These are phyloP conservation scores for Amblyornis subalaris DNA, from an alignment of 2,113 vertebrate species.

Conservation along the genomic window DNA sequence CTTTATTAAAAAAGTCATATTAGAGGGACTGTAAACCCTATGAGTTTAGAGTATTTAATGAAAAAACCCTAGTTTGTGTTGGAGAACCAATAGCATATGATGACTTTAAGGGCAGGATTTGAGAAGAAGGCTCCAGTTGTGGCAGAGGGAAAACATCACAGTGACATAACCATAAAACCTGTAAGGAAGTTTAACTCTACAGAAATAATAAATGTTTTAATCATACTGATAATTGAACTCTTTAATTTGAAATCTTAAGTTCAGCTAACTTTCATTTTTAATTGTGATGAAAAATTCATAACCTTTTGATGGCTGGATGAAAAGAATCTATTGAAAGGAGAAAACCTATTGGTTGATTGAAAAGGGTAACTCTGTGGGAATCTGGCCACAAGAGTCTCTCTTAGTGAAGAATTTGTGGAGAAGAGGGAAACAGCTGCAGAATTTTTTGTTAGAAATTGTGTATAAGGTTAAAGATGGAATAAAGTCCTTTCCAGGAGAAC, in stretches of 20 bases:
- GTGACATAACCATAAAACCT: neutral
- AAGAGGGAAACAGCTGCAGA: neutral
- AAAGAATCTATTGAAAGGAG: neutral
- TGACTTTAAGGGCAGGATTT: neutral
- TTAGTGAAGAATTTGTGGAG: neutral
- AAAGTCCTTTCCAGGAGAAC: neutral
- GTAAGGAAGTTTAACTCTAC: neutral
- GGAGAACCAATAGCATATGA: neutral
- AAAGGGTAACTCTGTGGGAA: neutral
- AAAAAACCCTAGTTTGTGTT: neutral
- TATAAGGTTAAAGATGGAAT: neutral
- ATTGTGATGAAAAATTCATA: neutral
- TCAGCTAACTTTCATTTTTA: neutral
- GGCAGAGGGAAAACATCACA: neutral
- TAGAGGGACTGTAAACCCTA: neutral
- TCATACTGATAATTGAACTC: neutral
- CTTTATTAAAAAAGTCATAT: constrained; percentile 38
- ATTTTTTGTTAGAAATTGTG: neutral
- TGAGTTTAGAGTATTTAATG: constrained; percentile 17
- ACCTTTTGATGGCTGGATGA: neutral
- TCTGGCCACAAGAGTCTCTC: neutral
- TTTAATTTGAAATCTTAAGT: neutral
- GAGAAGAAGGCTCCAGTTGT: neutral
- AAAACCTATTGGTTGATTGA: neutral
- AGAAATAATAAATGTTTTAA: neutral